Base-by-base conservation (phyloP, 37 sponge, comb jelly and placozoan species). In the Diacarnus erythraeanus region DNA sequence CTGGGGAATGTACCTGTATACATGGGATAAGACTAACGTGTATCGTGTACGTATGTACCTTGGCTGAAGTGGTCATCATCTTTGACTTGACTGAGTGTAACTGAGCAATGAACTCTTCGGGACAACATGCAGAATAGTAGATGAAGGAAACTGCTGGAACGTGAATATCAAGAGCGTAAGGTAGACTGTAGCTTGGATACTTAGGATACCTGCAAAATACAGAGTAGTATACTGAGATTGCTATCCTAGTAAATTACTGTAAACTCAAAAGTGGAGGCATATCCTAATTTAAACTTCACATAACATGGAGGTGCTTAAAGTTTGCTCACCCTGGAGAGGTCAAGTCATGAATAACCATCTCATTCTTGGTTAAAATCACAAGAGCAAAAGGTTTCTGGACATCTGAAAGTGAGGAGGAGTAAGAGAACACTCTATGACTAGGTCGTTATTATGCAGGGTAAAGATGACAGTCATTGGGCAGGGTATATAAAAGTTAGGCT, bases 131-230 rank as follows among this genome's bases (percentile, higher is more conserved):
- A 67, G 5, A 82, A 72, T 77, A 87, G 38, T 76, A 64, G 22
- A 86, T 18, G 23, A 41, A 72, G 1, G 91, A 77, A 61, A 85
- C 83, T 4, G 82, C 65, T 9, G 91, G 75, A 1, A 64, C 9
- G 87, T 90, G 91, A 42, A 90, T 27, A 54, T 90, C 83, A 38
- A 90, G 60, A 21, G 91, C 40, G 39, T 80, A 77, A 10, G 91
- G 83, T 23, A 90, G 57, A 38, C 38, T 59, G 63, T 37, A 78
- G 37, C 43, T 56, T 17, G 74, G 80, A 33, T 21, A 74, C 29
- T 64, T 64, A 57, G 77, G 77, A 33, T 47, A 76, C 38, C 77
- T 76, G 42, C 36, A 74, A 29, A 36, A 20, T 12, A 47, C 10
- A 47, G 12, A 6, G 12, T 47, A 36, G 18, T 18, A 12, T n/a